Base-by-base conservation (phyloP, 2,888 invertebrate species). In the Boloria selene region DNA sequence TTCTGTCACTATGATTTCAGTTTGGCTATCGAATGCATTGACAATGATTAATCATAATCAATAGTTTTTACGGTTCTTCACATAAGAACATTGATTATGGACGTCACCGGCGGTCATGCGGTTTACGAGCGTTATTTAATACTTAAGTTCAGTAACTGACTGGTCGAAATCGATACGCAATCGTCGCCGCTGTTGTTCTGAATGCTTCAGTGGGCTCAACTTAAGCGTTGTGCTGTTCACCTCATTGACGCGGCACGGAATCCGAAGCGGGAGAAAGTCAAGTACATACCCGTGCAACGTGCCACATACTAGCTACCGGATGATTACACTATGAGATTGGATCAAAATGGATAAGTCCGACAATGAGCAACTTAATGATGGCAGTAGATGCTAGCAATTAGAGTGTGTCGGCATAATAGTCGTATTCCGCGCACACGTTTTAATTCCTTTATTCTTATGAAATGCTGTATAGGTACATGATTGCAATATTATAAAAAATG, bases 211-310 rank as follows among this genome's bases (percentile, higher is more conserved):
- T 84, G 86, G 81, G 78, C 85, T 83, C 83, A 82, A 85, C 84
- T 86, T 82, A 78, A 85, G 77, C 79, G 79, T 81, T 79, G 85
- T 84, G 84, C 82, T 88, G 87, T 86, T 89, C 88, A 88, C 88
- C 84, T 87, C 86, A 81, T 84, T 84, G 86, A 86, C 84, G 84
- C 84, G 86, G 84, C 86, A 86, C 84, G 87, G 88, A 85, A 89
- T 89, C 85, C 78, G 79, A 79, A 76, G 75, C 77, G 74, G 83
- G 91, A 88, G 92, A 91, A 91, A 92, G 91, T 90, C 88, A 86
- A 87, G 86, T 86, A 86, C 87, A 79, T 78, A 80, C 78, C 71
- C 80, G 83, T 82, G 80, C 82, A 80, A 81, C 82, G 87, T 83
- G 82, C 87, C 73, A 88, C 86, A 86, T 81, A 77, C 76, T 68